Evolutionary conservation across 2,888 invertebrate species (phyloP).

Genomic region (Antitype chi): DNA sequence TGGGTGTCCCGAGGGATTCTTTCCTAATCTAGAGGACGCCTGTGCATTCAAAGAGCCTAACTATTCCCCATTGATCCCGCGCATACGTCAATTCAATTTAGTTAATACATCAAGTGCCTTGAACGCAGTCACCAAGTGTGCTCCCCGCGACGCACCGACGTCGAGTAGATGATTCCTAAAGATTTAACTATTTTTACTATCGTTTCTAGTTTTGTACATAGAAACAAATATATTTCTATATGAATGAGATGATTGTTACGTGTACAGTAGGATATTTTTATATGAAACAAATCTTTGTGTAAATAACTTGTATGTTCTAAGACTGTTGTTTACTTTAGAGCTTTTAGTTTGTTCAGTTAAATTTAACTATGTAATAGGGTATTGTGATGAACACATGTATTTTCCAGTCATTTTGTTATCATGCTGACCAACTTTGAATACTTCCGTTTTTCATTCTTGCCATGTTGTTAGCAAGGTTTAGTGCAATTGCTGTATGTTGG

Average conservation of each 20-base stretch:
- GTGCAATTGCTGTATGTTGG: conserved; percentile 35
- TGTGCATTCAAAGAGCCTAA: too few species aligned
- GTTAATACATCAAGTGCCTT: conserved; percentile 69
- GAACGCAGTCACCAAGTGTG: conserved; percentile 68
- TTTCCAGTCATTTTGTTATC: conserved; percentile 86
- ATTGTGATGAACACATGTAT: conserved; percentile 84
- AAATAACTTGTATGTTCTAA: conserved; percentile 89
- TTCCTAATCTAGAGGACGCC: too few species aligned
- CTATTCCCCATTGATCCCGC: not conserved
- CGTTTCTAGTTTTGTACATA: conserved; percentile 88
- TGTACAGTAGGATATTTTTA: conserved; percentile 90
- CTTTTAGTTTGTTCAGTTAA: conserved; percentile 88
- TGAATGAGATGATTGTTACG: conserved; percentile 85
- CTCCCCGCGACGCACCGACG: conserved; percentile 70
- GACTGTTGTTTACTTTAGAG: conserved; percentile 90
- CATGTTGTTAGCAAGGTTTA: conserved; percentile 39
- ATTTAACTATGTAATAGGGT: conserved; percentile 79
- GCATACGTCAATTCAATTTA: conserved; percentile 46
- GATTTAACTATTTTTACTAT: conserved; percentile 88
- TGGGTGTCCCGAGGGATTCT: too few species aligned
- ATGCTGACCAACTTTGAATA: conserved; percentile 54
- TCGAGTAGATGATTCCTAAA: conserved; percentile 85
- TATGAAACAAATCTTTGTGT: conserved; percentile 86
- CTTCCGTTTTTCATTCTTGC: conserved; percentile 56
- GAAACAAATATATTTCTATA: conserved; percentile 88